Evolutionary conservation across 2,113 vertebrate species (phyloP).

Genomic region (Rutilus rutilus): DNA sequence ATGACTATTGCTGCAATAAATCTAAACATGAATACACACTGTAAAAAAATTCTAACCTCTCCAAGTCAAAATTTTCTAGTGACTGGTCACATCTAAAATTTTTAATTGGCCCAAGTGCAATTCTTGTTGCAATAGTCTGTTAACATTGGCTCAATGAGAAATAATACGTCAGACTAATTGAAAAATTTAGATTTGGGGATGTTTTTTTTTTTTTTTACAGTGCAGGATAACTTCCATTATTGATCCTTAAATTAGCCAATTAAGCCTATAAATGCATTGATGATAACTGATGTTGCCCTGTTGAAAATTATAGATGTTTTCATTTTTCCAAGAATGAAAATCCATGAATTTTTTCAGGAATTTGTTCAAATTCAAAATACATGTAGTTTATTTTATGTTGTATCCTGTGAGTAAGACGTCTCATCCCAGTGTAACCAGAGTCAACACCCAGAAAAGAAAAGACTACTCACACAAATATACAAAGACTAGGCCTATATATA

Average conservation of each 20-base stretch:
- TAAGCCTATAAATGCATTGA: neutral
- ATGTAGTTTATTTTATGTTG: neutral
- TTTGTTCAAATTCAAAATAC: slow-evolving; percentile 34
- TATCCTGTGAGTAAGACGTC: slow-evolving; percentile 33
- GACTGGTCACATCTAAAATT: too few species aligned
- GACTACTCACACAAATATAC: neutral
- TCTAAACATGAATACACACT: neutral
- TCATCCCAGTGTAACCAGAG: neutral
- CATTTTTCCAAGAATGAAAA: neutral
- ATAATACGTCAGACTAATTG: too few species aligned
- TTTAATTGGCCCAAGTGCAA: too few species aligned
- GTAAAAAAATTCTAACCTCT: too few species aligned
- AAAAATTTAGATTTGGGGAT: too few species aligned
- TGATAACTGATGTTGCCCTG: neutral
- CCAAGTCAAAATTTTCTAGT: too few species aligned
- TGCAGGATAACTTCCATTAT: neutral
- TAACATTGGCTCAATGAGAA: too few species aligned
- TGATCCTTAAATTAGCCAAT: neutral
- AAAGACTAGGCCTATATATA: slow-evolving; percentile 5
- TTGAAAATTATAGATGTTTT: neutral
- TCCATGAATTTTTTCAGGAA: too few species aligned
- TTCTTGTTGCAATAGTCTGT: too few species aligned
- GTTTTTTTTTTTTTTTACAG: too few species aligned
- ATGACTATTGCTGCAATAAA: too few species aligned
- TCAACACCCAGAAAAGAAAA: neutral